Evolutionary conservation across 35 echinoderm and acorn worm species (phyloP), one percentile per base, ranked within the genome.

Genomic region (Chiridota heheva): DNA sequence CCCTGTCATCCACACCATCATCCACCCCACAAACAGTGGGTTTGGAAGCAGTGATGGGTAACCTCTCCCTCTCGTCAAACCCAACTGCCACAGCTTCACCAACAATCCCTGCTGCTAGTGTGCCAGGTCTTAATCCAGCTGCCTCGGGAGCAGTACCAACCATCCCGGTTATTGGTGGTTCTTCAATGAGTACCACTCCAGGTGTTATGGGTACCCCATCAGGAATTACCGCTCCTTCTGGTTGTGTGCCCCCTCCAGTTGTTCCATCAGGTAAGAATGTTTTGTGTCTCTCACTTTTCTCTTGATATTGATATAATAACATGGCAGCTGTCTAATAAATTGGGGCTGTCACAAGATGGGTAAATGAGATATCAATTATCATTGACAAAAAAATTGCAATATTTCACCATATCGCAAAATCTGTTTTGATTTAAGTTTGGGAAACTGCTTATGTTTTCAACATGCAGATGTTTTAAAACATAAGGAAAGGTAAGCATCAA

Each of bases 1-100:
- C 91, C 15, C 44, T 89, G 5, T 77, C 91, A 40, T 89, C 91
- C 2, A 89, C 91, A 70, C 86, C 91, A 67, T 67, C 60, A 20
- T 80, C 82, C 69, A 79, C 70, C 32, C 56, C 70, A 74, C 13
- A 69, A 49, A 45, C 36, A 26, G 84, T 60, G 58, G 72, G 82
- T 36, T 55, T 95, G 5, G 81, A 89, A 30, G 58, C 53, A 24
- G 77, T 68, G 24, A 33, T 95, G 20, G 77, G 86, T 15, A 76
- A 67, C 7, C 39, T 95, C 34, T 36, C 60, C 39, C 47, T 82
- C 7, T 69, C 80, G 20, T 64, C 80, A 51, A 67, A 67, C n/a
- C 43, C 72, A 43, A 76, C 86, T 6, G 49, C 65, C 39, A 55
- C 75, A 40, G 72, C 73, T 33, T 40, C 70, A 10, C 56, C 70